Evolutionary conservation across 2,888 invertebrate species (phyloP), one percentile per base, ranked within the genome.

Genomic region (Cepaea hortensis): DNA sequence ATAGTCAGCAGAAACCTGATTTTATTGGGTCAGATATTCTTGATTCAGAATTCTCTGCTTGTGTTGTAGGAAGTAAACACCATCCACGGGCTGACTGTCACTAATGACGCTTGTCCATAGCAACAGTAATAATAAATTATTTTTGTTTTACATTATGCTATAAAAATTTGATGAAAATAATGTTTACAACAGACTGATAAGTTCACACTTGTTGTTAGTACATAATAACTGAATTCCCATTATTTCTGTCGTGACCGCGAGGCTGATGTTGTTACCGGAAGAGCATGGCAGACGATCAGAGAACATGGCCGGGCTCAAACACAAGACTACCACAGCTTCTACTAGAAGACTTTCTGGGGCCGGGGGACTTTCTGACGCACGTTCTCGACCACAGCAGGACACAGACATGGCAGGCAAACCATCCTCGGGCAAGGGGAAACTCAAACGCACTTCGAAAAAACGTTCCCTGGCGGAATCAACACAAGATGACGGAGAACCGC

Each of bases 21-120:
- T 6, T 55, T 11, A 55, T 55, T 55, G 11, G 55, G 11, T 11
- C 55, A 55, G 55, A 55, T 55, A 35, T 35, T 35, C 35, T 11
- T 55, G 11, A 55, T 11, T 55, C 7, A 9, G 55, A 11, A 11
- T 55, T 55, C 55, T 55, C 55, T 55, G 6, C 55, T 55, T 35
- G 35, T 35, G 35, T 6, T 55, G 55, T 55, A 18, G 81, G 70
- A 70, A 81, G 70, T 70, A 81, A 80, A 70, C 13, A 68, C 61
- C n/a, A 48, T 6, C 1, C n/a, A 55, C 82, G 82, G 82, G 23
- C 73, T 5, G 35, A 55, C 5, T 82, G 73, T 72, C 72, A 72
- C 81, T 81, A 15, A 35, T 65, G 84, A 84, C 77, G 84, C 84
- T 77, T 5, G 2, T 70, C 13, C 77, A 65, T 77, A 84, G 84